These are phyloP conservation scores for Chirona hameri DNA, from an alignment of 2,888 invertebrate species.

Conservation along the genomic window DNA sequence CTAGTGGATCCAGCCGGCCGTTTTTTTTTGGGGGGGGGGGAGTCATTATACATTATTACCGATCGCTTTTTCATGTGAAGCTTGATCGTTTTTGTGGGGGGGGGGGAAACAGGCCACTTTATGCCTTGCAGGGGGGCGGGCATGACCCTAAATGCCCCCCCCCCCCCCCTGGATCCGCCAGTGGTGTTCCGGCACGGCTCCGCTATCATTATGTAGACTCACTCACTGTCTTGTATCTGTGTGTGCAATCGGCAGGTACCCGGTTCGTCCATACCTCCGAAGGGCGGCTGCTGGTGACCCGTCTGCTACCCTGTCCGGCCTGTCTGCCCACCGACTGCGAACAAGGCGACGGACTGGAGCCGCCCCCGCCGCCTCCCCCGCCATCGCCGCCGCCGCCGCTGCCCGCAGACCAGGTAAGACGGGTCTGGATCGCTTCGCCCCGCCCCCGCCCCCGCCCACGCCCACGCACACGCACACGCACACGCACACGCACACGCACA, in stretches of 20 bases:
- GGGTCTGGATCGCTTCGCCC: slow-evolving; percentile 34
- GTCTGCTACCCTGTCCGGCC: slow-evolving; percentile 85
- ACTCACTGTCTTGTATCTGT: background rate
- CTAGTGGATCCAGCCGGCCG: no score
- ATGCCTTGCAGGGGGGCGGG: no score
- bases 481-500: no score
- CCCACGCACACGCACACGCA: no score
- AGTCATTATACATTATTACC: no score
- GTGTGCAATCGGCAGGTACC: slow-evolving; percentile 60
- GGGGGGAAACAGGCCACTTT: no score
- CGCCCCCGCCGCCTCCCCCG: slow-evolving; percentile 35
- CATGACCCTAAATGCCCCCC: no score
- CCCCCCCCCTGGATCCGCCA: no score
- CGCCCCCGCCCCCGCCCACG: slow-evolving; percentile 29
- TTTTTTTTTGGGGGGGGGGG: no score
- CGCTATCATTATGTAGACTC: no score
- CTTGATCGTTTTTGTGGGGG: no score
- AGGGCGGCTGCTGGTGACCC: slow-evolving; percentile 87
- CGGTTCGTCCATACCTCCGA: slow-evolving; percentile 97
- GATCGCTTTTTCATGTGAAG: no score
- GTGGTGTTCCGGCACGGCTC: background rate
- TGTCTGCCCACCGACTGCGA: slow-evolving; percentile 58
- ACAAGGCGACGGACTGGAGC: slow-evolving; percentile 37
- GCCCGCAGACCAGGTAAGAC: slow-evolving; percentile 22
- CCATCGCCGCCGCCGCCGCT: slow-evolving; percentile 10